Evolutionary conservation across 2,888 invertebrate species (phyloP).

Genomic region (Ochropleura plecta): DNA sequence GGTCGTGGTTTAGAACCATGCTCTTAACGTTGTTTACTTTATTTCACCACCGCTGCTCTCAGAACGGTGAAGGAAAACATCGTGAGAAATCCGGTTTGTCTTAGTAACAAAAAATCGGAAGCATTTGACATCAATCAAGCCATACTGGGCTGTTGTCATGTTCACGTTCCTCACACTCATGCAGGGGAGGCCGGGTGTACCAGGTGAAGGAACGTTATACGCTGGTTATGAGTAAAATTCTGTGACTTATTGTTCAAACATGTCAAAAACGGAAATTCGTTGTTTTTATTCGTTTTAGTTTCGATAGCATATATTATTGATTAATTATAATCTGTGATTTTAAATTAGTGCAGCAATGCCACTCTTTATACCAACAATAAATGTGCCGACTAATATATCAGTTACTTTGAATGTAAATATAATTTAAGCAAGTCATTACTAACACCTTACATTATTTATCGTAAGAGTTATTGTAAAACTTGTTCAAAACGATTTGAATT

Average conservation of each 20-base stretch:
- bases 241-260: neutral
- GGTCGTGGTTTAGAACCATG: neutral
- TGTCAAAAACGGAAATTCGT: neutral
- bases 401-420: neutral
- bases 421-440: neutral
- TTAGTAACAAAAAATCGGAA: neutral
- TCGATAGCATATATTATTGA: neutral
- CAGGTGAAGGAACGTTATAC: too few species aligned
- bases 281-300: neutral
- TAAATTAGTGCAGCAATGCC: neutral
- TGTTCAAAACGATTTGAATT: neutral
- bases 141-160: neutral
- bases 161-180: neutral
- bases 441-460: neutral
- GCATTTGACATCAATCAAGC: neutral
- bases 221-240: too few species aligned
- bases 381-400: neutral
- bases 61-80: neutral
- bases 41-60: neutral
- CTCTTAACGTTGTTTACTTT: neutral
- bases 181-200: too few species aligned
- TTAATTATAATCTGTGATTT: neutral
- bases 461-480: neutral
- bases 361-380: too few species aligned
- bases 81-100: neutral